Evolutionary conservation across 2,797 vertebrate genomes (phyloP).

Genomic region (Loriculus beryllinus): DNA sequence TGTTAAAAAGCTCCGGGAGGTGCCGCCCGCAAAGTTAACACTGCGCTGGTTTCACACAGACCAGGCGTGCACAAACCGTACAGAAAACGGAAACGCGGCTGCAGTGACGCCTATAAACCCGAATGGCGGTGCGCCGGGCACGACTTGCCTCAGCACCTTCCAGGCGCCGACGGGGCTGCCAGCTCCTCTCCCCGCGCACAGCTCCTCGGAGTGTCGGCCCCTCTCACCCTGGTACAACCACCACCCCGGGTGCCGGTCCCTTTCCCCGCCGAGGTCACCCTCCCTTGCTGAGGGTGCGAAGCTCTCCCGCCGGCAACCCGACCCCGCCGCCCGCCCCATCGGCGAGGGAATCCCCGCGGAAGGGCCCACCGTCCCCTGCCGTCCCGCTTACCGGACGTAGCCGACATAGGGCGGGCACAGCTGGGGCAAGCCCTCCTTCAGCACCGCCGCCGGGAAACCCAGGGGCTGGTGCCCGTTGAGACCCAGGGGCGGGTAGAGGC

Average conservation of each 20-base stretch:
- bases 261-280: neutral
- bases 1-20: fast-evolving
- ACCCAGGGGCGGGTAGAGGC: conserved; percentile 64
- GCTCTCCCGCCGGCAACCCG: too few species aligned
- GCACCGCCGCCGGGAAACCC: conserved; percentile 66
- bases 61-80: fast-evolving
- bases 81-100: fast-evolving
- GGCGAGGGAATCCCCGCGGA: neutral
- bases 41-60: fast-evolving
- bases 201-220: neutral
- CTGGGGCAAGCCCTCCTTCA: conserved; percentile 71
- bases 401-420: conserved; percentile 73
- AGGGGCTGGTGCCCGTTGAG: conserved; percentile 71
- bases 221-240: neutral
- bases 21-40: fast-evolving
- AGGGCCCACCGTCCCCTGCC: neutral
- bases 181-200: neutral
- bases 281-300: fast-evolving
- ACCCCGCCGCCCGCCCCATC: neutral
- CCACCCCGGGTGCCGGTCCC: neutral
- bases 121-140: neutral
- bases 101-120: fast-evolving
- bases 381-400: conserved; percentile 73
- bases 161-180: neutral
- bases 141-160: neutral